Conservation (phyloP, 2,888 invertebrate species). For the Campaea margaritaria region DNA sequence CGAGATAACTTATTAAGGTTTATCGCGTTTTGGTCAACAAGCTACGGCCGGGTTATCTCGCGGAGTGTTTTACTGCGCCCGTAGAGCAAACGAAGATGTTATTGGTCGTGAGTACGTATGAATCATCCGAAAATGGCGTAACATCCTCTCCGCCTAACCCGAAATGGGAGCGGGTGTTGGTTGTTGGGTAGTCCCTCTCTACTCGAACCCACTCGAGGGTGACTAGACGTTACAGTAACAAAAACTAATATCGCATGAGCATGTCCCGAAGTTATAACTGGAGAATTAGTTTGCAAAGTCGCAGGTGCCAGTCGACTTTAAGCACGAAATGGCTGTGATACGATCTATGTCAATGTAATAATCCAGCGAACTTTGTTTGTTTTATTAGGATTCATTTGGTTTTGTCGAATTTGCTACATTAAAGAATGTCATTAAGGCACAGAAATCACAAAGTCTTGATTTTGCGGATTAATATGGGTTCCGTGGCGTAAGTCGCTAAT, state of each 20-base stretch:
- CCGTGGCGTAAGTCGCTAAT: neutral
- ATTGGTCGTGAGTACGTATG: neutral
- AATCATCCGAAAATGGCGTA: slow-evolving; percentile 6
- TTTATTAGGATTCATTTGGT: slow-evolving; percentile 8
- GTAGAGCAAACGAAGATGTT: neutral
- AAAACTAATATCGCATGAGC: slow-evolving; percentile 35
- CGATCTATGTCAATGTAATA: slow-evolving; percentile 13
- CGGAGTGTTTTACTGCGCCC: slow-evolving; percentile 5
- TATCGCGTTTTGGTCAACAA: slow-evolving; percentile 12
- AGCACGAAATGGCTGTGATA: slow-evolving; percentile 6
- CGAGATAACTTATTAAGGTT: slow-evolving; percentile 13
- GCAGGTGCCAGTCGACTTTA: slow-evolving; percentile 33
- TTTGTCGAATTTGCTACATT: slow-evolving; percentile 28
- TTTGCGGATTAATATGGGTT: slow-evolving; percentile 23
- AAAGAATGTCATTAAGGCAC: slow-evolving; percentile 34
- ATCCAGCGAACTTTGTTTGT: slow-evolving; percentile 18
- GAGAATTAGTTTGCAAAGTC: slow-evolving; percentile 26
- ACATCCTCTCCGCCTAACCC: slow-evolving; percentile 16
- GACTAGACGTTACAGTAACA: slow-evolving; percentile 18
- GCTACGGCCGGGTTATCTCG: slow-evolving; percentile 13
- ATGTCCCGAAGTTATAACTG: slow-evolving; percentile 19
- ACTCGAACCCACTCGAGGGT: too few species aligned
- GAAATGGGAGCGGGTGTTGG: slow-evolving; percentile 5
- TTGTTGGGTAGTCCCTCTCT: too few species aligned
- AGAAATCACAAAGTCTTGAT: slow-evolving; percentile 37